These are phyloP conservation scores for Phrynocephalus versicolor DNA, from an alignment of 2,113 vertebrate genomes.

Conservation along the genomic window DNA sequence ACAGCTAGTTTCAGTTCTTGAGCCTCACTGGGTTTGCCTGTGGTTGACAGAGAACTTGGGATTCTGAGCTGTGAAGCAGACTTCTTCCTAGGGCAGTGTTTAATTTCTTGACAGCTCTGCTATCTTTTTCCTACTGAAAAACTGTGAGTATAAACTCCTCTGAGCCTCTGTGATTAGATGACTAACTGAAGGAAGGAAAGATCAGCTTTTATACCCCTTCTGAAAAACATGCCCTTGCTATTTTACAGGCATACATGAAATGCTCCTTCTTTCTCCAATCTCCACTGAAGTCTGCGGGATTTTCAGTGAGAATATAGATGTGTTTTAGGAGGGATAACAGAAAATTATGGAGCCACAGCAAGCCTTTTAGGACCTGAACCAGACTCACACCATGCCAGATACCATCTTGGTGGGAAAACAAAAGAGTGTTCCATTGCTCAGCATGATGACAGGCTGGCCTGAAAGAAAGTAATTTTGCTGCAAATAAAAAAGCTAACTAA, in stretches of 20 bases:
- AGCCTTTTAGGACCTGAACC: neutral
- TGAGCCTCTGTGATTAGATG: neutral
- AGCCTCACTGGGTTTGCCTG: conserved; percentile 8
- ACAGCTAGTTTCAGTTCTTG: neutral
- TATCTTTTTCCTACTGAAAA: neutral
- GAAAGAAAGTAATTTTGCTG: neutral
- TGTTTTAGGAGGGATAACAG: neutral
- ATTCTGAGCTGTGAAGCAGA: conserved; percentile 16
- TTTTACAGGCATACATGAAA: neutral
- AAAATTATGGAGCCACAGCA: neutral
- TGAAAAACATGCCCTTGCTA: accelerated
- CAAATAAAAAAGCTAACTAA: neutral
- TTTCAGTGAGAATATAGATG: neutral
- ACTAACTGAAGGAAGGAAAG: neutral
- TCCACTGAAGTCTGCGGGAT: no score
- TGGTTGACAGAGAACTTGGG: neutral
- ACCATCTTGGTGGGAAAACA: neutral
- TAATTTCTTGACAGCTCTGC: conserved; percentile 19
- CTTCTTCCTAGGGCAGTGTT: conserved; percentile 16
- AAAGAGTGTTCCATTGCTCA: neutral
- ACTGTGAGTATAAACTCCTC: neutral
- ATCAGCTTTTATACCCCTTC: neutral
- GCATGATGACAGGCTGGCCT: neutral
- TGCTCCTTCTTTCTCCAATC: neutral
- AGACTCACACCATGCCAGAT: neutral